phyloP scores from a whole-genome alignment of 2,113 vertebrate genomes.

The Coryphaenoides rupestris region DNA sequence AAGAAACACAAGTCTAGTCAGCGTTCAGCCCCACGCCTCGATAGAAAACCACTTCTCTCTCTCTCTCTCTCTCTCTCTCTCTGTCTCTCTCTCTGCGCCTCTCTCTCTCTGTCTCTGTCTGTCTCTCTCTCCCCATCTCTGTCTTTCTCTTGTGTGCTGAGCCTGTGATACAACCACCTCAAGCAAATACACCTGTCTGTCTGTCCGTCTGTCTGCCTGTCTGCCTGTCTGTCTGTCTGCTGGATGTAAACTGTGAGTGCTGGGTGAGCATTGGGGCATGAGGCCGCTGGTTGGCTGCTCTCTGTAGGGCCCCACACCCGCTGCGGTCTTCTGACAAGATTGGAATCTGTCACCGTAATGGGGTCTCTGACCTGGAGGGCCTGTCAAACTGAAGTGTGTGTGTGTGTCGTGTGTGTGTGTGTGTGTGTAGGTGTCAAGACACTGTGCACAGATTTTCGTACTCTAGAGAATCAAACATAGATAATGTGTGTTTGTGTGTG shows the following conservation, averaged over 20 bases:
- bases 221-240: slow-evolving; percentile 19
- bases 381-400: neutral
- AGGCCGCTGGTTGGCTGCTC: slow-evolving; percentile 33
- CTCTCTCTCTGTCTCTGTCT: no score
- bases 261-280: slow-evolving; percentile 49
- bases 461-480: no score
- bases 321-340: slow-evolving; percentile 60
- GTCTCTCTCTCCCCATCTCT: no score
- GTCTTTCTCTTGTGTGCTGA: neutral
- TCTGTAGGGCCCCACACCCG: slow-evolving; percentile 33
- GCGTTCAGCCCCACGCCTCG: no score
- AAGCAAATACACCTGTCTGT: slow-evolving; percentile 8
- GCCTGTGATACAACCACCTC: slow-evolving; percentile 35
- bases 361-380: slow-evolving; percentile 53
- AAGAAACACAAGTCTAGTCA: no score
- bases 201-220: neutral
- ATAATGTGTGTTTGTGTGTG: neutral
- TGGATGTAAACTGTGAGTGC: slow-evolving; percentile 14
- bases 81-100: no score
- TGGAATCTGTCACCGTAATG: slow-evolving; percentile 60
- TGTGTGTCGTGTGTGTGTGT: neutral
- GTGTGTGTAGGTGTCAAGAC: slow-evolving; percentile 4
- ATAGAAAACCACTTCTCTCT: no score
- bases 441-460: neutral
- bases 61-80: no score